Evolutionary conservation across 2,797 vertebrate genomes (phyloP).

Genomic region (Myotis myotis): DNA sequence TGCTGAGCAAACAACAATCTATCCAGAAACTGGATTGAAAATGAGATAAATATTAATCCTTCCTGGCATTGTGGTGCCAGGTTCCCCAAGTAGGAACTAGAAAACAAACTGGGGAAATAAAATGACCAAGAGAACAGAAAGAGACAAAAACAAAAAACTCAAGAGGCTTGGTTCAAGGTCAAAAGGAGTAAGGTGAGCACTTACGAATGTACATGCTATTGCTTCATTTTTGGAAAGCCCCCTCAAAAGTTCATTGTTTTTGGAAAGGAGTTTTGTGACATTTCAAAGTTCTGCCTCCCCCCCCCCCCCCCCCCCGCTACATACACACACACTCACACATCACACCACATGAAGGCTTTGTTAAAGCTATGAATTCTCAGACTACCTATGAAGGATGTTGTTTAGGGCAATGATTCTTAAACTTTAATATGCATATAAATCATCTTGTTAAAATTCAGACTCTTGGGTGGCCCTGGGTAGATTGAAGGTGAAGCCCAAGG

Average conservation of each 20-base stretch:
- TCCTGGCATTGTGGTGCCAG: background rate
- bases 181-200: background rate
- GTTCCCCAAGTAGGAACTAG: background rate
- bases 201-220: background rate
- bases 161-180: background rate
- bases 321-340: background rate
- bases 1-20: background rate
- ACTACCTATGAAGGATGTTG: background rate
- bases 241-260: background rate
- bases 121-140: background rate
- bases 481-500: background rate
- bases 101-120: background rate
- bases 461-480: background rate
- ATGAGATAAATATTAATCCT: slow-evolving; percentile 37
- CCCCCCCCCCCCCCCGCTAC: rapidly evolving
- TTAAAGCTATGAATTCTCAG: background rate
- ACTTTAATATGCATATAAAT: background rate
- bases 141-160: background rate
- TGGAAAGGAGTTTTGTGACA: background rate
- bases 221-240: background rate
- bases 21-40: background rate
- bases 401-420: background rate
- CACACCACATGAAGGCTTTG: background rate
- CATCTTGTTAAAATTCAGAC: background rate
- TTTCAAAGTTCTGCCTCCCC: background rate